phyloP scores from a whole-genome alignment of 2,113 vertebrate genomes.

The Atractosteus spatula region DNA sequence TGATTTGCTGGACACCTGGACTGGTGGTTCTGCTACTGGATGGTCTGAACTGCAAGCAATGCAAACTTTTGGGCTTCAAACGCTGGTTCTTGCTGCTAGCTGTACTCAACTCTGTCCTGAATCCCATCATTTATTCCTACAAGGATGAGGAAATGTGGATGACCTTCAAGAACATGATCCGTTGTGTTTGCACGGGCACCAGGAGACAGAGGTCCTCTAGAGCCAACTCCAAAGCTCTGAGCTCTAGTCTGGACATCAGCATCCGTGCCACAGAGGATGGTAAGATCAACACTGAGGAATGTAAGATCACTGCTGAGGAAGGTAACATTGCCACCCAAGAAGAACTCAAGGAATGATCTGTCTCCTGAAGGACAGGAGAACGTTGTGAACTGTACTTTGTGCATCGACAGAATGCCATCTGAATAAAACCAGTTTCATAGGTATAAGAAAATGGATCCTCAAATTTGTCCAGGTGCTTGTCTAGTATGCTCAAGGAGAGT shows the following conservation, averaged over 20 bases:
- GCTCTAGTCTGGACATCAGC: conserved; percentile 62
- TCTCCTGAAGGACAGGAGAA: too few relatives aligned
- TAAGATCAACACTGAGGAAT: conserved; percentile 19
- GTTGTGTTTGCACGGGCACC: conserved; percentile 72
- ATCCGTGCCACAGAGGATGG: conserved; percentile 39
- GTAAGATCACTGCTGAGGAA: conserved; percentile 20
- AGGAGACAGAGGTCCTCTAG: conserved; percentile 69
- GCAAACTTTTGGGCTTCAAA: conserved; percentile 77
- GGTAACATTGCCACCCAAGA: conserved; percentile 30
- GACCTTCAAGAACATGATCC: conserved; percentile 86
- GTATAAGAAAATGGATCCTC: too few relatives aligned
- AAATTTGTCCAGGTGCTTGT: too few relatives aligned
- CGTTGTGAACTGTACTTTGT: too few relatives aligned
- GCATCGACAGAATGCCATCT: too few relatives aligned
- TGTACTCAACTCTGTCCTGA: conserved; percentile 91
- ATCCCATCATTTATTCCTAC: conserved; percentile 96
- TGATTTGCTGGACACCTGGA: conserved; percentile 96
- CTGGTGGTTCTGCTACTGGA: conserved; percentile 86
- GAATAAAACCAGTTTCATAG: too few relatives aligned
- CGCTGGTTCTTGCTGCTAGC: conserved; percentile 91
- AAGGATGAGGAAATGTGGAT: conserved; percentile 95
- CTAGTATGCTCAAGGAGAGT: too few relatives aligned
- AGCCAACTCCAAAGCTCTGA: conserved; percentile 72
- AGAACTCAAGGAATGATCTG: conserved; percentile 45
- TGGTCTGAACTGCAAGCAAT: conserved; percentile 78